These are phyloP conservation scores for Labia minor DNA, from an alignment of 2,888 invertebrate species.

Conservation along the genomic window DNA sequence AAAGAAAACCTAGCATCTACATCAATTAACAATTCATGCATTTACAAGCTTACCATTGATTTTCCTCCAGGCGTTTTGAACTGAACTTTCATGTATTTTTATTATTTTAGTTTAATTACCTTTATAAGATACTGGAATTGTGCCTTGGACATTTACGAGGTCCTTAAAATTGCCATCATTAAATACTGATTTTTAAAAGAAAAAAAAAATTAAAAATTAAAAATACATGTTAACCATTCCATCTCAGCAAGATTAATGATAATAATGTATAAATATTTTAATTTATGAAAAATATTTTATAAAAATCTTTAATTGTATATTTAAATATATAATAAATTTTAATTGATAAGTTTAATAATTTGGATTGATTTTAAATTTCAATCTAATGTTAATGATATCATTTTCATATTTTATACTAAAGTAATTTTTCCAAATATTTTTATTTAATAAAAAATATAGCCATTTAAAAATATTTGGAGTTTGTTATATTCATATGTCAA, in stretches of 20 bases:
- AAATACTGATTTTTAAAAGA: constrained; percentile 51
- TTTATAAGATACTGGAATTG: constrained; percentile 85
- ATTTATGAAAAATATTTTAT: background rate
- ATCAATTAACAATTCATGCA: background rate
- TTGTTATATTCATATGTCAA: too few species aligned
- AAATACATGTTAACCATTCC: constrained; percentile 17
- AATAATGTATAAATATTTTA: constrained; percentile 16
- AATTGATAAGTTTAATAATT: too few species aligned
- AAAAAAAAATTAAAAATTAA: constrained; percentile 24
- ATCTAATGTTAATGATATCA: too few species aligned
- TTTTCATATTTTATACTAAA: too few species aligned
- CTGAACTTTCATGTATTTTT: background rate
- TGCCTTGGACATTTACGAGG: constrained; percentile 75
- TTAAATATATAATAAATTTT: too few species aligned
- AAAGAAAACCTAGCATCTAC: background rate
- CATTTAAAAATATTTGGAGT: too few species aligned
- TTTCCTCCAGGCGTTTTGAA: background rate
- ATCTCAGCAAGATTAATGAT: background rate
- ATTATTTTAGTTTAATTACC: constrained; percentile 39
- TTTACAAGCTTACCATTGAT: background rate
- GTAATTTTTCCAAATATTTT: too few species aligned
- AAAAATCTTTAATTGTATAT: too few species aligned
- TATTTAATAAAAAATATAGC: too few species aligned
- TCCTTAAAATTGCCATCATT: constrained; percentile 76
- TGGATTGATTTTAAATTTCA: too few species aligned